A percentile compares a stretch with the other conserved stretches of the same genome.
phyloP scores from a whole-genome alignment of 2,113 vertebrate species.

The Corydoras maculifer region DNA sequence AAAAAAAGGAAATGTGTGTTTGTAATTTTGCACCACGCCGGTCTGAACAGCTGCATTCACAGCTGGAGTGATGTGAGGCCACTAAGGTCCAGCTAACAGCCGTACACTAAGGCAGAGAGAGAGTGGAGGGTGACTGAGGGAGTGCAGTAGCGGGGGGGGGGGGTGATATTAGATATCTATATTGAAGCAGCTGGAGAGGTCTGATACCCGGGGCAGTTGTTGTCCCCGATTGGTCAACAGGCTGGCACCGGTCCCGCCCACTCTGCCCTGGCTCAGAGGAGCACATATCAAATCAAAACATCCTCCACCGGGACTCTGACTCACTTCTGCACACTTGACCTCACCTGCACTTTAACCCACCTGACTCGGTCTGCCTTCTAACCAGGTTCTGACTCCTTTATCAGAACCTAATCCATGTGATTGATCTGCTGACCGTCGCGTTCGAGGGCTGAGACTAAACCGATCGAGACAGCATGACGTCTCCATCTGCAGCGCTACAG shows the following conservation, averaged over 20 bases:
- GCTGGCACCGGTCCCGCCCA: constrained; percentile 68
- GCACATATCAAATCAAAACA: constrained; percentile 70
- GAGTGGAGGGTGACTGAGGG: constrained; percentile 5
- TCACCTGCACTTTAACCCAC: constrained; percentile 76
- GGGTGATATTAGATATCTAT: constrained; percentile 82
- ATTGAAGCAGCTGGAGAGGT: constrained; percentile 73
- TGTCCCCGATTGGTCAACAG: constrained; percentile 78
- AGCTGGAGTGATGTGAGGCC: too few species aligned
- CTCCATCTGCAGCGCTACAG: constrained; percentile 78
- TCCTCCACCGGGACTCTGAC: constrained; percentile 64
- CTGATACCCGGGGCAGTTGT: constrained; percentile 69
- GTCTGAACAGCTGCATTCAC: too few species aligned
- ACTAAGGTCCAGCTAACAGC: too few species aligned
- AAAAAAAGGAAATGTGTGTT: too few species aligned
- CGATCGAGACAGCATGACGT: constrained; percentile 78
- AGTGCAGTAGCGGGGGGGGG: constrained; percentile 23
- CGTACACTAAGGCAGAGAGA: constrained; percentile 37
- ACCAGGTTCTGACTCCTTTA: constrained; percentile 21
- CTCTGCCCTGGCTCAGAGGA: constrained; percentile 54
- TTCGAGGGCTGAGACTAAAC: constrained; percentile 48
- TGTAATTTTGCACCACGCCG: too few species aligned
- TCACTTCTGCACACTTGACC: constrained; percentile 82
- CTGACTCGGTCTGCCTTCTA: constrained; percentile 34
- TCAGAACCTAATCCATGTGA: too few species aligned
- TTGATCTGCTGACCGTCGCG: too few species aligned